Base-by-base conservation (phyloP, 2,797 vertebrate genomes). In the Phylloscopus collybita region DNA sequence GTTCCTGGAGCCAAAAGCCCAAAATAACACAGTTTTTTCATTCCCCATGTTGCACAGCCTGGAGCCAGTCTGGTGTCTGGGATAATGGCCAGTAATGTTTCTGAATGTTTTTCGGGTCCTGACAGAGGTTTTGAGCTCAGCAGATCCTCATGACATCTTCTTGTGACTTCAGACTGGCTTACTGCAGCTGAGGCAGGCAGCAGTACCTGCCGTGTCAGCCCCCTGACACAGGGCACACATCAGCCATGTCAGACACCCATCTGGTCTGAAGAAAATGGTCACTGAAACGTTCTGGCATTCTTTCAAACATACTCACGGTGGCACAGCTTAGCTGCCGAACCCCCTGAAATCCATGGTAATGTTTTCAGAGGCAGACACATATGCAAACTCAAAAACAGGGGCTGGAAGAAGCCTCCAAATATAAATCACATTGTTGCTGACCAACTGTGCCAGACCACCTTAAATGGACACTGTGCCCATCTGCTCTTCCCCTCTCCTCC, bases 381-480 rank as follows among this genome's bases (percentile, higher is more conserved):
- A 56, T 38, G 61, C 51, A 93, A 85, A 83, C 74, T 70, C 83
- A 65, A 85, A 88, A 88, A 22, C 5, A 14, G 18, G 42, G 29
- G 45, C 66, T 90, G 53, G 64, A 93, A 91, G 61, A 44, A 82
- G 32, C 57, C 44, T 91, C 59, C 67, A 65, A 70, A 82, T 25
- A 81, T 7, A 90, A 93, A 96, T 87, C 75, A 66, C 44, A 40
- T 80, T 67, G 65, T 19, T 90, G 66, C 86, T 95, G 91, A 95
- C 82, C 92, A 94, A 96, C 60, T 94, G 90, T 93, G 88, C 80
- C 90, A 96, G 95, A 96, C 96, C 92, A 96, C 96, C 95, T 97
- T 96, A 97, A 96, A 91, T 42, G 91, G 95, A 95, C 95, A 92
- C 64, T 80, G 54, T 97, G 94, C 95, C 96, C 96, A 96, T 96